A percentile compares a stretch with the other conserved stretches of the same genome.
Evolutionary conservation across 2,888 invertebrate genomes (phyloP).

Genomic region (Cataglyphis livida): DNA sequence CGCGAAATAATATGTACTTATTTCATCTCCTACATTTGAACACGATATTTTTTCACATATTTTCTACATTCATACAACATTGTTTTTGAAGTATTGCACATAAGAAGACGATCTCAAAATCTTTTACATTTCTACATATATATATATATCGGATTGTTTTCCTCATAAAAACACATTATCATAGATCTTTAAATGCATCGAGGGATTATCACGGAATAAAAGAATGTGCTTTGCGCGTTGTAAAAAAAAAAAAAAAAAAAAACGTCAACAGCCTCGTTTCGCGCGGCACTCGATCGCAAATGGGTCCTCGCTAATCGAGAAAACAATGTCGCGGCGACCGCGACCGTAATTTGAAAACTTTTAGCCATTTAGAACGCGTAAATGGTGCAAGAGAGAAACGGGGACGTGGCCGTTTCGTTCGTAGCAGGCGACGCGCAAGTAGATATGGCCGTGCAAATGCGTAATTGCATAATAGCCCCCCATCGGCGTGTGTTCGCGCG

Average conservation of each 20-base stretch:
- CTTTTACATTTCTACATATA: not conserved
- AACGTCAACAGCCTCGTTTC: not conserved
- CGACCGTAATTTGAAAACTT: slow-evolving; percentile 72
- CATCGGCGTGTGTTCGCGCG: slow-evolving; percentile 67
- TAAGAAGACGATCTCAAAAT: not conserved
- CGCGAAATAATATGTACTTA: not conserved
- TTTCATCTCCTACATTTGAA: not conserved
- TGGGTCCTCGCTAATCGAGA: not conserved
- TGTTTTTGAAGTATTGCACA: not conserved
- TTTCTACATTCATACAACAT: not conserved
- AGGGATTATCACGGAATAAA: not conserved
- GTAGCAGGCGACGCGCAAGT: slow-evolving; percentile 24
- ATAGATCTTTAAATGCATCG: not conserved
- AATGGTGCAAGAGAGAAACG: slow-evolving; percentile 70
- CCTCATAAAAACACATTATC: not conserved
- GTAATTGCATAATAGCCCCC: slow-evolving; percentile 79
- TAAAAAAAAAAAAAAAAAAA: not conserved
- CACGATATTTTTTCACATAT: not conserved
- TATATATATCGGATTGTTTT: not conserved
- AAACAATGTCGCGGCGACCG: slow-evolving; percentile 5
- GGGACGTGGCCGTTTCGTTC: slow-evolving; percentile 51
- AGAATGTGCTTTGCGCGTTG: not conserved
- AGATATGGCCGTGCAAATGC: slow-evolving; percentile 69
- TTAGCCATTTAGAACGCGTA: slow-evolving; percentile 74
- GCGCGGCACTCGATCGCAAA: not conserved